Evolutionary conservation across 2,113 vertebrate species (phyloP).

Genomic region (Chamaetylas fuelleborni): DNA sequence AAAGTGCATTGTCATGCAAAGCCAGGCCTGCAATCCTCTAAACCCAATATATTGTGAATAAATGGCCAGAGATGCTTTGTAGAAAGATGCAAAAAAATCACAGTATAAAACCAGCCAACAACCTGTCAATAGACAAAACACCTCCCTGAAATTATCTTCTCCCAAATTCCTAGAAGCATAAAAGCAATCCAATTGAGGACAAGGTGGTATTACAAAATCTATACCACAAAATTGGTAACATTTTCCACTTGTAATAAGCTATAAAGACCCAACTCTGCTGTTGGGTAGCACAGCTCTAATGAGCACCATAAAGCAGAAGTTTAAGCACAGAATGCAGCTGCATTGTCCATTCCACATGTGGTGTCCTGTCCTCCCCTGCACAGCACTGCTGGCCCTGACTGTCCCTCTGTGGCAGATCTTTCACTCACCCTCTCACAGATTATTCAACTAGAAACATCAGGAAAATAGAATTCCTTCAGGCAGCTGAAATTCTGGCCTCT

Average conservation of each 20-base stretch:
- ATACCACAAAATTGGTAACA: not conserved
- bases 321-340: not conserved
- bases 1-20: not conserved
- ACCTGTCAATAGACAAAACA: not conserved
- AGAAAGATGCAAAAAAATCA: not conserved
- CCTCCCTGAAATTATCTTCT: not conserved
- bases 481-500: not conserved
- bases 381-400: not conserved
- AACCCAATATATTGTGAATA: not conserved
- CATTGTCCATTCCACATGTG: fast-evolving
- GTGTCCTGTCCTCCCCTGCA: not conserved
- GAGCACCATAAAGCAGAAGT: not conserved
- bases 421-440: not conserved
- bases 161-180: not conserved
- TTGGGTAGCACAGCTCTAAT: not conserved
- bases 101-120: not conserved
- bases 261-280: not conserved
- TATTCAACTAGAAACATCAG: not conserved
- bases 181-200: fast-evolving
- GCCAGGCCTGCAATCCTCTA: not conserved
- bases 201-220: not conserved
- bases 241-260: not conserved
- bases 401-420: not conserved
- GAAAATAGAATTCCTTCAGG: not conserved
- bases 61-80: not conserved